Conservation (phyloP, 2,797 vertebrate species). For the Xiphorhynchus erythropygius region DNA sequence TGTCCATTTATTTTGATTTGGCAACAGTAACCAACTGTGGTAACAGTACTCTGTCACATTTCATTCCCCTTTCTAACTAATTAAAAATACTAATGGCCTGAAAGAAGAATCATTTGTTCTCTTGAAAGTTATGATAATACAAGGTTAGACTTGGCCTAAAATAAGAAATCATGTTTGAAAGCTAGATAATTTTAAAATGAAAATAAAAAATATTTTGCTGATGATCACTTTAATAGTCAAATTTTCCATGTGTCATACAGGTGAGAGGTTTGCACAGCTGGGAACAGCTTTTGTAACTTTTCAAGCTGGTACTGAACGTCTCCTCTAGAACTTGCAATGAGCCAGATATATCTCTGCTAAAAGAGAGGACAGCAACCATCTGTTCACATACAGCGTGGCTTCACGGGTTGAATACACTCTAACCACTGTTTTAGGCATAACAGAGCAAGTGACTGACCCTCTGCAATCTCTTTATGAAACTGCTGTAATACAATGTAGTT, state of each 20-base stretch:
- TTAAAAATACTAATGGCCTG: background rate
- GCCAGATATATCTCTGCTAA: background rate
- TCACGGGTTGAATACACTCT: background rate
- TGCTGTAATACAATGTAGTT: background rate
- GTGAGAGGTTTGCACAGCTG: background rate
- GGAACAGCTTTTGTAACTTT: background rate
- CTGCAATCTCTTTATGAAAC: background rate
- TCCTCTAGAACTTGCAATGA: background rate
- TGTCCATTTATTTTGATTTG: background rate
- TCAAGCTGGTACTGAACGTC: background rate
- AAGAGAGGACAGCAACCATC: background rate
- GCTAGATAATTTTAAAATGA: background rate
- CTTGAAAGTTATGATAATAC: background rate
- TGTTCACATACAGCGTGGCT: background rate
- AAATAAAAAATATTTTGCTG: background rate
- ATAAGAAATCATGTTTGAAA: background rate
- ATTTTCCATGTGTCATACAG: background rate
- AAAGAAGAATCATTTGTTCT: background rate
- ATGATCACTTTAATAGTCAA: background rate
- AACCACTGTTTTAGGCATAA: background rate
- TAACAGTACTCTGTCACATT: background rate
- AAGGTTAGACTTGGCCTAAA: background rate
- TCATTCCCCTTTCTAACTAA: background rate
- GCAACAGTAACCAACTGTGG: background rate
- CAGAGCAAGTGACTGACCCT: fast-evolving